Conservation (phyloP, 2,797 vertebrate genomes). For the Choloepus didactylus region DNA sequence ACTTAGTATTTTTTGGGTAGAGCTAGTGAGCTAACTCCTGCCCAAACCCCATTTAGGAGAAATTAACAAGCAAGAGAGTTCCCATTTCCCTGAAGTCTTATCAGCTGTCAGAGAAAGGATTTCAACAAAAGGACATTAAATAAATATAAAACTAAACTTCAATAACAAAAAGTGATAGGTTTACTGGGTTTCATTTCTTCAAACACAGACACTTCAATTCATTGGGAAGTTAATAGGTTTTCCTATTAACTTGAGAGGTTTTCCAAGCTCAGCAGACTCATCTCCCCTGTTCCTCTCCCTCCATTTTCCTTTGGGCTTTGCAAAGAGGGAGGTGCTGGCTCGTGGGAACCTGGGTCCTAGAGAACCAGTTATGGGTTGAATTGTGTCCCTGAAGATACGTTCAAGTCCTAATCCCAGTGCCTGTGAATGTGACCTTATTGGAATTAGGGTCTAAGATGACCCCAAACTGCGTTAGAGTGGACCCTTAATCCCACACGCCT, state of each 20-base stretch:
- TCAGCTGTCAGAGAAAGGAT: not conserved
- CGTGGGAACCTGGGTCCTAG: not conserved
- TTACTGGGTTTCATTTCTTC: not conserved
- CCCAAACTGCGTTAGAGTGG: no score
- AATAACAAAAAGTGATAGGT: not conserved
- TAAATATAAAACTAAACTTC: not conserved
- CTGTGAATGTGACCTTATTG: no score
- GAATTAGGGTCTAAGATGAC: no score
- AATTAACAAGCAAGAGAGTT: not conserved
- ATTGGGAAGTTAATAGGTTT: not conserved
- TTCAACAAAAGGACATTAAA: not conserved
- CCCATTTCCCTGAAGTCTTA: not conserved
- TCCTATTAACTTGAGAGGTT: no score
- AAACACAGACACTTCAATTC: not conserved
- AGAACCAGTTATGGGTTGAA: no score
- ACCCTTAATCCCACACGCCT: no score
- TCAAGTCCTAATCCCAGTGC: no score
- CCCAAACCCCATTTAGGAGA: not conserved
- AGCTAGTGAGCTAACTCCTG: not conserved
- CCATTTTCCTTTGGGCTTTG: not conserved
- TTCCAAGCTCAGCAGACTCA: not conserved
- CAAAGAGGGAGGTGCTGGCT: not conserved
- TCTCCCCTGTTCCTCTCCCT: no score
- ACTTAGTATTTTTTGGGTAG: not conserved
- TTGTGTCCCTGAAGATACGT: no score